Conservation (phyloP, 2,797 vertebrate species). For the Prionace glauca region DNA sequence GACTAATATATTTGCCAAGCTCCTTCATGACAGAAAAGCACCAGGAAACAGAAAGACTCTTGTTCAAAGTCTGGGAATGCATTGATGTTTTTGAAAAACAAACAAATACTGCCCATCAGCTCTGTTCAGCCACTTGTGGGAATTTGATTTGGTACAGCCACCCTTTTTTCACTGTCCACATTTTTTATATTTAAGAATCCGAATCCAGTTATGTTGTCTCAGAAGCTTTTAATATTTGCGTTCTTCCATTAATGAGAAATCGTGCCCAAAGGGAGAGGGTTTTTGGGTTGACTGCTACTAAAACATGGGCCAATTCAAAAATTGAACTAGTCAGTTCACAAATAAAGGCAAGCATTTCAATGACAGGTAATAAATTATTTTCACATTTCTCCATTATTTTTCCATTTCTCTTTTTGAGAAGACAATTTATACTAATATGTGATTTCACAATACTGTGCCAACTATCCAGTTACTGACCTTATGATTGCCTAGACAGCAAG, state of each 20-base stretch:
- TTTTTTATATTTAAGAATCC: background rate
- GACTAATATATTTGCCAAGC: background rate
- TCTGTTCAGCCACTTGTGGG: background rate
- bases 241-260: background rate
- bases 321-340: background rate
- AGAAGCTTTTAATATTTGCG: background rate
- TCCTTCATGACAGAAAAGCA: background rate
- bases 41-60: conserved; percentile 12
- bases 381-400: background rate
- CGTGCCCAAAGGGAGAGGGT: background rate
- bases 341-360: background rate
- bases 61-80: conserved; percentile 25
- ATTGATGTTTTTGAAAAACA: conserved; percentile 14
- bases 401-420: background rate
- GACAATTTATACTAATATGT: background rate
- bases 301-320: conserved; percentile 18
- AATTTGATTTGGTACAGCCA: background rate
- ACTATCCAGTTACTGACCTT: background rate
- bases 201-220: background rate
- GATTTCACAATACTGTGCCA: conserved; percentile 5
- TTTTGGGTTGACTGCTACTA: background rate
- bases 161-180: background rate
- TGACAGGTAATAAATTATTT: background rate
- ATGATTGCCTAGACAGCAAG: background rate
- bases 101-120: background rate